Conservation (phyloP, 2,797 vertebrate genomes). For the Chloroceryle amazona region DNA sequence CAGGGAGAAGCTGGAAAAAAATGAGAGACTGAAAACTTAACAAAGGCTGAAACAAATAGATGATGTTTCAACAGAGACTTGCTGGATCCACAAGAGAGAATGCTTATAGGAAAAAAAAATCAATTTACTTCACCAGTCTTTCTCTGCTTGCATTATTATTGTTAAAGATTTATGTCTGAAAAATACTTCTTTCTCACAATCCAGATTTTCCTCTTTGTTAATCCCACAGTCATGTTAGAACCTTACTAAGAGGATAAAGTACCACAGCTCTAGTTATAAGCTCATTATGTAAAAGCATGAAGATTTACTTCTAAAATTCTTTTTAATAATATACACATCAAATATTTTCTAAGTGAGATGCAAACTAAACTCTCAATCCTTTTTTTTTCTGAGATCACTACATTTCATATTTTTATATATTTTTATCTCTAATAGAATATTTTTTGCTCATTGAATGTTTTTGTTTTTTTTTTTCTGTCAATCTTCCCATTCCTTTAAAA, state of each 20-base stretch:
- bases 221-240: conserved; percentile 54
- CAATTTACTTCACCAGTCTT: conserved; percentile 21
- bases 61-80: not conserved
- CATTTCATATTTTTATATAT: not conserved
- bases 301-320: conserved; percentile 34
- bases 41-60: conserved; percentile 13
- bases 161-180: conserved; percentile 40
- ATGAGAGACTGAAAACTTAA: not conserved
- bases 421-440: not conserved
- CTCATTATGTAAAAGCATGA: conserved; percentile 58
- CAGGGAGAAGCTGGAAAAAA: not conserved
- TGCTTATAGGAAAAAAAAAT: not conserved
- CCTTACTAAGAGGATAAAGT: conserved; percentile 66
- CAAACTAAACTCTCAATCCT: not conserved
- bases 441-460: not conserved
- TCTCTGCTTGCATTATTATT: conserved; percentile 19
- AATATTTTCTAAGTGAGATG: not conserved
- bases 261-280: conserved; percentile 48
- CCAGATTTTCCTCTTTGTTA: conserved; percentile 37
- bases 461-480: not conserved
- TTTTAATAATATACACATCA: not conserved
- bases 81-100: not conserved
- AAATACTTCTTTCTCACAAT: conserved; percentile 22
- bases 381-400: not conserved
- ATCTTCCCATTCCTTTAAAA: not conserved